Percentiles rank a stretch among this genome's conserved stretches.
phyloP scores from a whole-genome alignment of 2,113 vertebrate species.

The Brachyhypopomus occidentalis region DNA sequence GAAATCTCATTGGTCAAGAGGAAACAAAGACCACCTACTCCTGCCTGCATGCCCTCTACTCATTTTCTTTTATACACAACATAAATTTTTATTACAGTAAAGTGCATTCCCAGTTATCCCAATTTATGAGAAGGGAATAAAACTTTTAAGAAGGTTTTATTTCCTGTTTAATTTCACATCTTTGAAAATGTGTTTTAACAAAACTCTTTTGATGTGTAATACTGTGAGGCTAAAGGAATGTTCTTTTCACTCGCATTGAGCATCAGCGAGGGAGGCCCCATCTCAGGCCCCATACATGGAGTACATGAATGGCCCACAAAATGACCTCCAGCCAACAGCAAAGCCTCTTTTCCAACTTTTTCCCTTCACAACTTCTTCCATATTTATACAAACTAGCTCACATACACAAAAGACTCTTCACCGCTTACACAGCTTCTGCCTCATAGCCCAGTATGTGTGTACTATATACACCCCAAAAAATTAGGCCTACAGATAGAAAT shows the following conservation, averaged over 20 bases:
- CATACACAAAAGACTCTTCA: conserved; percentile 27
- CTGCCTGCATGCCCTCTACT: not conserved
- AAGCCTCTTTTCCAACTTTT: conserved; percentile 15
- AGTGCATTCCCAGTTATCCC: not conserved
- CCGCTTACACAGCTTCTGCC: conserved; percentile 24
- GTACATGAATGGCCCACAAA: conserved; percentile 45
- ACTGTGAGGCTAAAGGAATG: too few relatives aligned
- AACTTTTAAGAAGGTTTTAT: too few relatives aligned
- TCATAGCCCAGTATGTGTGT: not conserved
- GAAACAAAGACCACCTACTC: not conserved
- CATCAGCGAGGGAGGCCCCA: conserved; percentile 6
- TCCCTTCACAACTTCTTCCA: conserved; percentile 29
- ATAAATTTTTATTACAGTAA: not conserved
- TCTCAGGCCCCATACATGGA: conserved; percentile 35
- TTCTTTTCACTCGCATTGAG: not conserved
- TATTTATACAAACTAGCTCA: conserved; percentile 28
- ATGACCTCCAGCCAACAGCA: conserved; percentile 29
- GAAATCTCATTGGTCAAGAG: not conserved
- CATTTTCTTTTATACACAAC: not conserved
- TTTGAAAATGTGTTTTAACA: too few relatives aligned
- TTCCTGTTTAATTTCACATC: too few relatives aligned
- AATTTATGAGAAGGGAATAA: not conserved
- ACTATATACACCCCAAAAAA: too few relatives aligned
- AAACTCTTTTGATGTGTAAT: too few relatives aligned
- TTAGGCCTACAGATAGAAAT: too few relatives aligned